Base-by-base conservation (phyloP, 1,140 invertebrate genomes). In the Saxidomus purpurata region DNA sequence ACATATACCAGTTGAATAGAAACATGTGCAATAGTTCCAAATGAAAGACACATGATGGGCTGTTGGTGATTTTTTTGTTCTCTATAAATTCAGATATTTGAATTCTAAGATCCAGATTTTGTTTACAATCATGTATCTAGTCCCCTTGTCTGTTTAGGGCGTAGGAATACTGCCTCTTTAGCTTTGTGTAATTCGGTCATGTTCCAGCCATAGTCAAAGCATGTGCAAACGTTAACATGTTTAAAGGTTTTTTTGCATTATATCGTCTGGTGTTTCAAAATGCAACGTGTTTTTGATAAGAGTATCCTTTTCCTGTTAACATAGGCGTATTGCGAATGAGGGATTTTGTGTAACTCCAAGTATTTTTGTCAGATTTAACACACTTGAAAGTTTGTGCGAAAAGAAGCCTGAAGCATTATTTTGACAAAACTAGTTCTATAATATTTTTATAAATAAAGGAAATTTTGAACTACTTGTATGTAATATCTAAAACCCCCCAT, bases 211-310 rank as follows among this genome's bases (percentile, higher is more conserved):
- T 19, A 38, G 34, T 36, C 34, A 38, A 71, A 15, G 36, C 34
- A 71, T 71, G 34, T 71, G 67, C 67, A 38, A 71, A 38, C 67
- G 15, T 13, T 22, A 17, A 71, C 36, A 38, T 71, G 67, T 71
- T 36, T 71, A 19, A 38, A 38, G 34, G 0, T 6, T 36, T 71
- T 71, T 71, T 36, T 71, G 36, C 34, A 71, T 38, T 71, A 9
- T 40, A 71, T 40, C 67, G 67, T 71, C 67, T 71, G 67, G 67
- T 28, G 36, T 71, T 71, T 28, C 34, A n/a, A 40, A 71, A 38
- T 71, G 67, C 67, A 71, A 71, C 36, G 67, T 71, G 67, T 71
- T 71, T 71, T 71, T 71, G 67, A 71, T 71, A 71, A 71, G 25
- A 38, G 67, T 38, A 71, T 71, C 34, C n/a, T 22, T 71, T 71